A percentile compares a stretch with the other conserved stretches of the same genome.
These are phyloP conservation scores for Caenorhabditis tropicalis DNA, from an alignment of 1,140 invertebrate genomes.

Conservation along the genomic window DNA sequence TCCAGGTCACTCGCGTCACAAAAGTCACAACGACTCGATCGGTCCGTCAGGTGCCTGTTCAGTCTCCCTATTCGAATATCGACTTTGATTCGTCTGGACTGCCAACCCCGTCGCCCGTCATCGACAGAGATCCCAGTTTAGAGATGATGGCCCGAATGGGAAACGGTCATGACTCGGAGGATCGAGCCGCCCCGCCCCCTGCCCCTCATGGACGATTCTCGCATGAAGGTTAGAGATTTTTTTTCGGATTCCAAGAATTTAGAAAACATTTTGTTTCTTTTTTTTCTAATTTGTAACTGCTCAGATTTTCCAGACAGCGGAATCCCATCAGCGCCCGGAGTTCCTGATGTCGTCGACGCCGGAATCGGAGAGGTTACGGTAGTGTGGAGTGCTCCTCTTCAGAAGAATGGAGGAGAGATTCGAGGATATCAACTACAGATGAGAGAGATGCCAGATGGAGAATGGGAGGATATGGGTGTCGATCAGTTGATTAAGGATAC, in stretches of 20 bases:
- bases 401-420: conserved; percentile 55
- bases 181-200: conserved; percentile 48
- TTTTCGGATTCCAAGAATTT: not conserved
- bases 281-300: no score
- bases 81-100: conserved; percentile 69
- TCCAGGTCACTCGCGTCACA: conserved; percentile 70
- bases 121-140: conserved; percentile 53
- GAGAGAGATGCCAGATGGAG: conserved; percentile 50
- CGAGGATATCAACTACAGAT: conserved; percentile 44
- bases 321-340: conserved; percentile 63
- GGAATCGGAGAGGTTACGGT: conserved; percentile 62
- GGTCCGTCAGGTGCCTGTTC: conserved; percentile 68
- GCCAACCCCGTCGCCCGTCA: conserved; percentile 63
- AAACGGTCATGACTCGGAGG: conserved; percentile 30
- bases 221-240: not conserved
- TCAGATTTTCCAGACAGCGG: conserved; percentile 59
- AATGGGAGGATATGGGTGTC: conserved; percentile 47
- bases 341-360: conserved; percentile 65
- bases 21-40: conserved; percentile 71
- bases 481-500: conserved; percentile 49
- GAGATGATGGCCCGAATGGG: conserved; percentile 39
- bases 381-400: conserved; percentile 61
- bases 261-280: no score
- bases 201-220: conserved; percentile 25
- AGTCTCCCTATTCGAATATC: conserved; percentile 62